phyloP scores from a whole-genome alignment of 2,113 vertebrate genomes.

The Tragelaphus scriptus region DNA sequence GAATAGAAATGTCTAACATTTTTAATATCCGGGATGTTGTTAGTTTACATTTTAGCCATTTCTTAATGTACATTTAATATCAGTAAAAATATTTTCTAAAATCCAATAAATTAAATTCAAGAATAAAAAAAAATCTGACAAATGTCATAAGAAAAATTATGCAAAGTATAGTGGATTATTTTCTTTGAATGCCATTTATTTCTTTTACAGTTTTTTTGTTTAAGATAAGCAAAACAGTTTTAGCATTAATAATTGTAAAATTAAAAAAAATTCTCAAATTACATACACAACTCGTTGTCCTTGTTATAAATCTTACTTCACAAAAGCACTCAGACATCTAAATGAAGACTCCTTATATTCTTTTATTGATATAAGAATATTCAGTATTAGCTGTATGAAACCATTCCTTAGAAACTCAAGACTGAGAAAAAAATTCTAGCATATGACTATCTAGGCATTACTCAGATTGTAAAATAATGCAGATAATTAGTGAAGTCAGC shows the following conservation, averaged over 20 bases:
- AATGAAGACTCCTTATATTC: neutral
- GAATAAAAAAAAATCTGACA: slow-evolving; percentile 37
- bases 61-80: neutral
- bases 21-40: neutral
- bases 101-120: neutral
- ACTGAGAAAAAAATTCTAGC: neutral
- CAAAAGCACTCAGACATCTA: neutral
- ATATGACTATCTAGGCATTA: neutral
- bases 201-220: neutral
- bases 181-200: neutral
- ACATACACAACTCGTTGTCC: neutral
- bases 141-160: slow-evolving; percentile 44
- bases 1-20: slow-evolving; percentile 1
- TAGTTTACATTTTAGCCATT: slow-evolving; percentile 8
- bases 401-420: neutral
- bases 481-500: accelerated
- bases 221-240: neutral
- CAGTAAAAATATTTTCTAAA: slow-evolving; percentile 40
- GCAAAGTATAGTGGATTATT: neutral
- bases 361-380: neutral
- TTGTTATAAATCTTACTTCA: neutral
- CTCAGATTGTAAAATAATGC: neutral
- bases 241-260: neutral
- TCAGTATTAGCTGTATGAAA: neutral
- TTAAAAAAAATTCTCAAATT: neutral